Evolutionary conservation across 1,140 invertebrate species (phyloP).

Genomic region (Eufriesea mexicana): DNA sequence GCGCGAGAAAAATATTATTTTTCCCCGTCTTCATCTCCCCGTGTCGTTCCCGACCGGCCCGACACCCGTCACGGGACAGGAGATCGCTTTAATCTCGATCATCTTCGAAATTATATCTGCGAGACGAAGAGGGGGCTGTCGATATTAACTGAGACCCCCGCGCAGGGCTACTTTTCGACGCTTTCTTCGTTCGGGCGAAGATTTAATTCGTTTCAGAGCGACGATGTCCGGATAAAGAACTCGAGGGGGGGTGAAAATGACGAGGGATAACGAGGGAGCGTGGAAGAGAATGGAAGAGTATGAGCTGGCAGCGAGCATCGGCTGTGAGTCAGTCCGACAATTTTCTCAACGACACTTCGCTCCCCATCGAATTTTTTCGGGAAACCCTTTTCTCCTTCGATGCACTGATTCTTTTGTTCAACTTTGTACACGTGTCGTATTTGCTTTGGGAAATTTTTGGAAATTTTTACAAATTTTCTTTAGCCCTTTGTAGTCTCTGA

Average conservation of each 20-base stretch:
- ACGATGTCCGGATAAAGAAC: conserved; percentile 45
- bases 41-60: neutral
- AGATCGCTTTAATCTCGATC: neutral
- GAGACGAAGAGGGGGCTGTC: too few species aligned
- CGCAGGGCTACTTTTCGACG: neutral
- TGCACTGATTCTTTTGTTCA: neutral
- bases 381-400: conserved; percentile 16
- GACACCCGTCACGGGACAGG: neutral
- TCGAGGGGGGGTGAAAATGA: conserved; percentile 29
- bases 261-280: conserved; percentile 47
- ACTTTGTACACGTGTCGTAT: too few species aligned
- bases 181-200: neutral
- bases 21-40: too few species aligned
- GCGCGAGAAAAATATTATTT: neutral
- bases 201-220: conserved; percentile 45
- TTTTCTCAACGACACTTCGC: conserved; percentile 42
- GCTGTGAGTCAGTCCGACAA: conserved; percentile 53
- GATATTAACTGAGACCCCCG: neutral
- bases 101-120: neutral
- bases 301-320: conserved; percentile 56
- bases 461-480: too few species aligned
- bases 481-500: too few species aligned
- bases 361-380: neutral
- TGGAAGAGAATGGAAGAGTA: conserved; percentile 8
- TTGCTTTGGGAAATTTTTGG: too few species aligned